A percentile compares a stretch with the other conserved stretches of the same genome.
phyloP scores from a whole-genome alignment of 2,113 vertebrate species.

The Podarcis raffonei region DNA sequence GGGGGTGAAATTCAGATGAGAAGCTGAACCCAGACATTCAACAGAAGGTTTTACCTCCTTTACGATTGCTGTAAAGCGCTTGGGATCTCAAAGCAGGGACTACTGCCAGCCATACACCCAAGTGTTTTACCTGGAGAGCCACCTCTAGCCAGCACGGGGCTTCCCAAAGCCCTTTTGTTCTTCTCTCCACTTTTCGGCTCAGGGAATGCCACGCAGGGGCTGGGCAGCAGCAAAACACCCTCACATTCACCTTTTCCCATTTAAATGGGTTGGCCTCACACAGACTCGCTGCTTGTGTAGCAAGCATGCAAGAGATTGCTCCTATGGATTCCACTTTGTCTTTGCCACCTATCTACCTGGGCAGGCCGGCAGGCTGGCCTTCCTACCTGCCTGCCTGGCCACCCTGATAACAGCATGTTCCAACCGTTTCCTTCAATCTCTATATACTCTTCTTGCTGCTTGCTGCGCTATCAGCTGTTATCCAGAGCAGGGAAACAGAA shows the following conservation, averaged over 20 bases:
- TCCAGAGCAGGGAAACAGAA: too few species aligned
- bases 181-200: not conserved
- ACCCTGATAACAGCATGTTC: too few species aligned
- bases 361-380: too few species aligned
- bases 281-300: not conserved
- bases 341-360: not conserved
- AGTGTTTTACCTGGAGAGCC: not conserved
- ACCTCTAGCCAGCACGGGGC: not conserved
- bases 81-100: not conserved
- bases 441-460: not conserved
- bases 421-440: not conserved
- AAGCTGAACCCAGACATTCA: not conserved
- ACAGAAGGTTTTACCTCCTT: not conserved
- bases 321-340: not conserved
- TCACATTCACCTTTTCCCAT: not conserved
- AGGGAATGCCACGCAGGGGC: not conserved
- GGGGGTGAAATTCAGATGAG: too few species aligned
- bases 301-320: not conserved
- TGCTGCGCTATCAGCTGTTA: not conserved
- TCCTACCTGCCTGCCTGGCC: too few species aligned
- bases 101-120: not conserved
- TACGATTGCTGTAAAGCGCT: not conserved
- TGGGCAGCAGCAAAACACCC: not conserved
- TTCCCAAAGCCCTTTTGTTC: too few species aligned
- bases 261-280: not conserved